Evolutionary conservation across 2,797 vertebrate species (phyloP), one percentile per base, ranked within the genome.

Genomic region (Protonibea diacanthus): DNA sequence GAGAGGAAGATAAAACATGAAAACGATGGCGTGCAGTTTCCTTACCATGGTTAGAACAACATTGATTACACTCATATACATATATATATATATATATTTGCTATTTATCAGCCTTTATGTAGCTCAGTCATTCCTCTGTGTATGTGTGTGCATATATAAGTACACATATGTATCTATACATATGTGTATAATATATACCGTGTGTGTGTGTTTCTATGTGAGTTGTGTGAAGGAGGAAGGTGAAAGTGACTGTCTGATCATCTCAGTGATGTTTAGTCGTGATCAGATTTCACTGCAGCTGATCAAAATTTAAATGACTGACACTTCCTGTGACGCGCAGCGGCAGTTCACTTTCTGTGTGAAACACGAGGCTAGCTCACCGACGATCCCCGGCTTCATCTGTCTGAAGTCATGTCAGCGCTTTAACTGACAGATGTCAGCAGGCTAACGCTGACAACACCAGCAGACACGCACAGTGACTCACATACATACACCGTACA

Each of bases 1-100:
- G 95, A 96, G 94, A 94, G 95, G 95, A 96, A 95, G 95, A 96
- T 96, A 91, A 96, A 95, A 93, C 95, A 96, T 93, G 95, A 96
- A 90, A 95, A 94, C 77, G 95, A 96, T 93, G 95, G 94, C 88
- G 94, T 95, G 94, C 95, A 96, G 95, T 96, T 95, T 94, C 94
- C 95, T 89, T 96, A 96, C 91, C 95, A 96, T 95, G 95, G 95
- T 96, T 95, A 96, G 95, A 94, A 94, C 83, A 91, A 93, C 89
- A 92, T 92, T 93, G 92, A 93, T 93, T 93, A 93, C 90, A 92
- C 90, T 93, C 81, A 38, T 38, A 38, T 38, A 38, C 8, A 38
- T 33, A 90, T 85, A 90, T 84, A 38, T 33, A 90, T 85, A 90
- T 84, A 85, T 88, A 71, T 84, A 78, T 83, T 71, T 88, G 53